Percentiles rank a stretch among this genome's conserved stretches.
Conservation (phyloP, 2,797 vertebrate species). For the Hyperoplus lanceolatus region DNA sequence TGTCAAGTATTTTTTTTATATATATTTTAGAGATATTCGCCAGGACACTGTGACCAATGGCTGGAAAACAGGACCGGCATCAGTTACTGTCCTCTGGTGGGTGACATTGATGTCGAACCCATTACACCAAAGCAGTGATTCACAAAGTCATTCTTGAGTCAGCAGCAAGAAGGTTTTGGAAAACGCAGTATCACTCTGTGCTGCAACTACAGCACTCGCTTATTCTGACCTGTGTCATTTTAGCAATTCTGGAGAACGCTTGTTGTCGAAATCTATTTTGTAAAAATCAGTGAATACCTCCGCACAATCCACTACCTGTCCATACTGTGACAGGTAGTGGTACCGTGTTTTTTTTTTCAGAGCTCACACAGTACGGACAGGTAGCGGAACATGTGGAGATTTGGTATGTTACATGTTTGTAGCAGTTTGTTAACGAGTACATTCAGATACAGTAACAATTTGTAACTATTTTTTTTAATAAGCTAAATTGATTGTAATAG, state of each 20-base stretch:
- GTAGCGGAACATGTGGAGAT: too few relatives aligned
- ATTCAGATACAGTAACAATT: background rate
- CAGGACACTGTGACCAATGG: background rate
- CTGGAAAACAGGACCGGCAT: background rate
- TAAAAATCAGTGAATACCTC: too few relatives aligned
- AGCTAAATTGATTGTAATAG: background rate
- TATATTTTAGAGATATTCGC: constrained; percentile 1
- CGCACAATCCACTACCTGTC: too few relatives aligned
- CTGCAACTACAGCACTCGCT: background rate
- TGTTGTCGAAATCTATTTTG: too few relatives aligned
- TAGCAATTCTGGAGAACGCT: background rate
- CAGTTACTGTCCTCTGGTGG: background rate
- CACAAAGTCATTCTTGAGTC: background rate
- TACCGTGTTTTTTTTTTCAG: too few relatives aligned
- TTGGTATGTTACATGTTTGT: too few relatives aligned
- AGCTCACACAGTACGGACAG: too few relatives aligned
- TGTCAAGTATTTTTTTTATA: background rate
- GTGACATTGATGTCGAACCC: constrained; percentile 8
- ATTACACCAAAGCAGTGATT: constrained; percentile 13
- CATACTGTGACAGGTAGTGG: too few relatives aligned
- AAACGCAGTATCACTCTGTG: background rate
- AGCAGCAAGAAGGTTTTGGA: background rate
- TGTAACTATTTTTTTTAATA: background rate
- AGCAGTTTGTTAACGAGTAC: too few relatives aligned
- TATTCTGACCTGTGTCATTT: background rate